Evolutionary conservation across 2,888 invertebrate species (phyloP), one percentile per base, ranked within the genome.

Genomic region (Villa cingulata): DNA sequence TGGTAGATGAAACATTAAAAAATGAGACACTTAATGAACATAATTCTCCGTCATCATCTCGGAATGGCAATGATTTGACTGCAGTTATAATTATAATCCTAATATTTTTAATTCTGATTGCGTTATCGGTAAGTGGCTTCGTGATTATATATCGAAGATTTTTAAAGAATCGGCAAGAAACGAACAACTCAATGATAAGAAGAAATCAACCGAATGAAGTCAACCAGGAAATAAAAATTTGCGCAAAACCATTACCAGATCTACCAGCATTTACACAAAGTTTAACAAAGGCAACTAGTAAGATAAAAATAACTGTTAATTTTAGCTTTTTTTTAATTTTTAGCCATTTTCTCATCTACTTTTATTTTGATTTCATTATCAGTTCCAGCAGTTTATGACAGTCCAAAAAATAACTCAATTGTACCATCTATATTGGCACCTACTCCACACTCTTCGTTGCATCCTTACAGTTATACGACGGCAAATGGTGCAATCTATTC

Each of bases 311-410:
- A 18, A 17, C 14, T 61, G 44, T 29, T 20, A 45, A 39, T 38
- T 19, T 46, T 27, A 37, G 4, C 14, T 12, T 45, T 23, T 34
- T 3, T 34, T n/a, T n/a, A n/a, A n/a, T n/a, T n/a, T n/a, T n/a
- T 34, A 15, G 14, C 34, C 5, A 34, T 4, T 15, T 10, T 34
- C 15, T 34, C 15, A 43, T 18, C 9, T 20, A 36, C 14, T 20
- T 29, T 15, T 23, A 20, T 46, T 43, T 39, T 36, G 37, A 36
- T 23, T 17, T 10, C 40, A 17, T 37, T 39, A 43, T 44, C 42
- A 48, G 58, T 53, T 48, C 64, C 64, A 53, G 66, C 64, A 51
- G 59, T 65, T 51, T 68, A 68, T 58, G 67, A 68, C 51, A 58
- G 64, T n/a, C 68, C 68, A 32, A 62, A 63, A 47, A 68, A 66